These are phyloP conservation scores for Xenentodon cancila DNA, from an alignment of 2,797 vertebrate species.

Conservation along the genomic window DNA sequence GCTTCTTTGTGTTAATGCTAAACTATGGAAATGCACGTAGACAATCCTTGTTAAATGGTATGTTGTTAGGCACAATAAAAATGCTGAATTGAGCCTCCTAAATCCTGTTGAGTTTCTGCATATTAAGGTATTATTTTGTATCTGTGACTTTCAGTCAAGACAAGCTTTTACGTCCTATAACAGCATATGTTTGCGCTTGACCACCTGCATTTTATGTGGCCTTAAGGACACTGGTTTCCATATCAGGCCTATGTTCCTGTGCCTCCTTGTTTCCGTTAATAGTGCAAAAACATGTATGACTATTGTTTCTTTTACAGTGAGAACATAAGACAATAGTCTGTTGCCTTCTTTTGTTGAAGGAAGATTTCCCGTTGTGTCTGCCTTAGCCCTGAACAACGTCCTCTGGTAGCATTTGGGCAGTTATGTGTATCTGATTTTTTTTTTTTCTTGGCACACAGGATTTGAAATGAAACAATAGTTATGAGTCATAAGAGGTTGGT, in stretches of 20 bases:
- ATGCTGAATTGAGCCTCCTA: no score
- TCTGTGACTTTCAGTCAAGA: conserved; percentile 6
- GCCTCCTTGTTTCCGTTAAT: conserved; percentile 32
- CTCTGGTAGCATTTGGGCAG: conserved; percentile 14
- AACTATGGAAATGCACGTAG: no score
- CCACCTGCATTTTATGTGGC: conserved; percentile 36
- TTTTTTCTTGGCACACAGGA: conserved; percentile 18
- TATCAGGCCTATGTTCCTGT: conserved; percentile 4
- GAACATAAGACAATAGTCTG: conserved; percentile 21
- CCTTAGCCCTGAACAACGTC: background rate
- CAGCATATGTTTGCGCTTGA: background rate
- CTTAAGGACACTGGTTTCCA: conserved; percentile 23
- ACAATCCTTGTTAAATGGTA: no score
- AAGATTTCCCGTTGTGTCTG: conserved; percentile 24
- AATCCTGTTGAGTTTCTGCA: background rate
- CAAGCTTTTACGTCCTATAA: conserved; percentile 1
- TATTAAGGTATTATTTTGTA: background rate
- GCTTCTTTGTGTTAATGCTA: no score
- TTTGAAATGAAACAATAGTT: conserved; percentile 10
- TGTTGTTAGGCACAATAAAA: no score
- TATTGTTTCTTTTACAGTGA: conserved; percentile 49
- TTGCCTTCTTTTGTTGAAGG: conserved; percentile 47
- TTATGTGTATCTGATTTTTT: conserved; percentile 22
- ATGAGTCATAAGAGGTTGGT: background rate
- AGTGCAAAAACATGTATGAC: conserved; percentile 31